Base-by-base conservation (phyloP, 2,888 invertebrate species). In the Trichopria drosophilae region DNA sequence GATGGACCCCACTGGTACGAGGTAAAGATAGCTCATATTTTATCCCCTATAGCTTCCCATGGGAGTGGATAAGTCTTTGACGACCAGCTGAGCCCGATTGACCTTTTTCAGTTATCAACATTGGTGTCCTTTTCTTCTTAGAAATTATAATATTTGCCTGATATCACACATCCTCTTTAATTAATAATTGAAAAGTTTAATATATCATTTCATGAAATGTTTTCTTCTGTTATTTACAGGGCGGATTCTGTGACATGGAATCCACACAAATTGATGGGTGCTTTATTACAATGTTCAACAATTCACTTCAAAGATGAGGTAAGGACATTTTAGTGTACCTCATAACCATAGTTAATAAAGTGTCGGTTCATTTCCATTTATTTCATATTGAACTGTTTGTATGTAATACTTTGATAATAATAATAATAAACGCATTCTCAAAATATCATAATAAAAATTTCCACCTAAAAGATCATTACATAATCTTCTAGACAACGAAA, bases 261-360 rank as follows among this genome's bases (percentile, higher is more conserved):
- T 80, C 99, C 99, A 12, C 99, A 99, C 79, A 99, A 99, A 79
- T 82, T 99, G 73, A 94, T 99, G 93, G 97, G 97, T 0, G 90
- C 93, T 1, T 81, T 95, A 41, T 82, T 99, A 37, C 99, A 99
- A 72, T 99, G 98, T 78, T 97, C 96, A 50, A 95, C 95, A 3
- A 91, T 98, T 61, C 93, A 99, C 75, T 93, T 98, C 79, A 92
- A 90, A 76, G 90, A 95, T 74, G 91, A 95, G 79, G 98, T 98
- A 79, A 86, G 89, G n/a, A n/a, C n/a, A n/a, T n/a, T 4, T 37
- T 4, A 22, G 19, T 15, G 6, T 10, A 13, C n/a, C n/a, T n/a
- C n/a, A n/a, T n/a, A n/a, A n/a, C n/a, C n/a, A n/a, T n/a, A n/a
- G n/a, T n/a, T n/a, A n/a, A n/a, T n/a, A n/a, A n/a, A n/a, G n/a